These are phyloP conservation scores for Tyrophagus putrescentiae DNA, from an alignment of 1,140 invertebrate species.

Conservation along the genomic window DNA sequence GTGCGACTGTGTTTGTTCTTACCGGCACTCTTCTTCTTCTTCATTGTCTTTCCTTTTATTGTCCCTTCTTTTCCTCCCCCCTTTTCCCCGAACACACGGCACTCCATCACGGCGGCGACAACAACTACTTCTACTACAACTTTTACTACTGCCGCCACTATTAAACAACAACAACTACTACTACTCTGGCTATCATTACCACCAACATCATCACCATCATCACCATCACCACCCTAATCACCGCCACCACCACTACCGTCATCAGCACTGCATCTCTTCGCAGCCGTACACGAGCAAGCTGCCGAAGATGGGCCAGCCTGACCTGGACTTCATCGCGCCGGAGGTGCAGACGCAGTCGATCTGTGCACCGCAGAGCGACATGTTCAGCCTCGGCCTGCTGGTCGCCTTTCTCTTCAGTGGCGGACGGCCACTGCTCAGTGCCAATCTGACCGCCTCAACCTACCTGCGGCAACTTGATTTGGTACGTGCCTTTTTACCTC, in stretches of 20 bases:
- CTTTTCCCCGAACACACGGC: no score
- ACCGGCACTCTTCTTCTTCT: no score
- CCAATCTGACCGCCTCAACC: constrained; percentile 65
- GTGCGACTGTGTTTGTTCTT: no score
- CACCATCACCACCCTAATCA: no score
- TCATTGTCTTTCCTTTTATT: no score
- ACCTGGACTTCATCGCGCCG: constrained; percentile 78
- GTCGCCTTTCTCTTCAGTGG: constrained; percentile 79
- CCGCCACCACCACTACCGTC: constrained; percentile 26
- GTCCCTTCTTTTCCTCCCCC: no score
- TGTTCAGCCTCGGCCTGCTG: constrained; percentile 85
- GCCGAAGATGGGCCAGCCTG: constrained; percentile 77
- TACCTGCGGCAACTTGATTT: constrained; percentile 78
- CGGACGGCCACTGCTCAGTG: constrained; percentile 61
- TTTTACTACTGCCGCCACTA: not conserved
- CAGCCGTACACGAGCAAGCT: constrained; percentile 70
- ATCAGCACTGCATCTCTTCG: constrained; percentile 50
- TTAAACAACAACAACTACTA: not conserved
- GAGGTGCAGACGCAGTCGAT: constrained; percentile 68
- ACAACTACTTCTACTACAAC: not conserved
- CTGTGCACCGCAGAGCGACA: constrained; percentile 73
- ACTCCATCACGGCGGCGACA: no score
- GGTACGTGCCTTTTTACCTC: constrained; percentile 44
- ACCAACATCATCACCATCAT: no score
- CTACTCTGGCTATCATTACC: not conserved